Conservation (phyloP, 23 tunicate species). For the Halocynthia roretzi region DNA sequence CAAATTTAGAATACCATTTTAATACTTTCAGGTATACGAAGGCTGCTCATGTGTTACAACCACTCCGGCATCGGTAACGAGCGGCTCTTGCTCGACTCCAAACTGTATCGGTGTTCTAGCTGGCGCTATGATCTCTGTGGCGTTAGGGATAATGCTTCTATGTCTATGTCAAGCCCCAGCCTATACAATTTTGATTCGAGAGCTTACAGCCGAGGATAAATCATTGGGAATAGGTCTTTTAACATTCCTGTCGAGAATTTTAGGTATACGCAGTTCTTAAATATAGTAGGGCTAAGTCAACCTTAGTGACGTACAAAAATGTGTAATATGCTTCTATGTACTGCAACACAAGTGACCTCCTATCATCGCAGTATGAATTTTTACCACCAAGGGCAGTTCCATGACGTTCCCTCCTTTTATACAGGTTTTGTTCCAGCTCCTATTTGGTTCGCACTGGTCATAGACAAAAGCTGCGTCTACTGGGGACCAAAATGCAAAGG, state of each 20-base stretch:
- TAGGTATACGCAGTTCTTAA: slow-evolving; percentile 24
- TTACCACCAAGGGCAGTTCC: too few relatives aligned
- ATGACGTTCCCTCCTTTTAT: not conserved
- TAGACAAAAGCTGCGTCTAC: slow-evolving; percentile 74
- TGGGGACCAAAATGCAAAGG: slow-evolving; percentile 72
- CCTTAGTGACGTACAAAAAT: too few relatives aligned
- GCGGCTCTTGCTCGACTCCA: slow-evolving; percentile 50
- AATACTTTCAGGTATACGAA: slow-evolving; percentile 30
- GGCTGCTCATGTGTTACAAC: slow-evolving; percentile 73
- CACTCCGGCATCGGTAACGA: slow-evolving; percentile 4
- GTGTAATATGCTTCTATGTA: too few relatives aligned
- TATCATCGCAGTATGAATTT: too few relatives aligned
- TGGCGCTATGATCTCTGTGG: slow-evolving; percentile 38
- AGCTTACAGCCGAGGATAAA: slow-evolving; percentile 49
- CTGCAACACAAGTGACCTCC: too few relatives aligned
- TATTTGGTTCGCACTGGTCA: slow-evolving; percentile 71
- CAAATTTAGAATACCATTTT: not conserved
- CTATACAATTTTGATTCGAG: slow-evolving; percentile 56
- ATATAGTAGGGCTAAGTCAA: too few relatives aligned
- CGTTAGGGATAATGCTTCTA: slow-evolving; percentile 31
- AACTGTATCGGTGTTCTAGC: slow-evolving; percentile 55
- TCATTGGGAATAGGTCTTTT: slow-evolving; percentile 71
- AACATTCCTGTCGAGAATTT: slow-evolving; percentile 60
- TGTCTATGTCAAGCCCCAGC: slow-evolving; percentile 78
- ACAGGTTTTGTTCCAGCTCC: slow-evolving; percentile 81